Conservation (phyloP, 2,797 vertebrate genomes). For the Ibycter americanus region DNA sequence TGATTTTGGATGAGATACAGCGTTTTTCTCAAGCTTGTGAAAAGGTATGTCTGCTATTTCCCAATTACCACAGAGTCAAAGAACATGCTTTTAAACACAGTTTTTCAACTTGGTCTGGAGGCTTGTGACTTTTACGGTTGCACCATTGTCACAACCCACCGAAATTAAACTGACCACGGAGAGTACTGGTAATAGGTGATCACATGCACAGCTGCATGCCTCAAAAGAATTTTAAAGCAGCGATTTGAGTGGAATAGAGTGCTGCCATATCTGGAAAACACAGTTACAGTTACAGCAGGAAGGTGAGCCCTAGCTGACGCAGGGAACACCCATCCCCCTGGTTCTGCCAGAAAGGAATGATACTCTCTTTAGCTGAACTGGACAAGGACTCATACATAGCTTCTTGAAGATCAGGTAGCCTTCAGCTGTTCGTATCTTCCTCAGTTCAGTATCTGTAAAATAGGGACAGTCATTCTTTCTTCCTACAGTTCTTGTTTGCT, state of each 20-base stretch:
- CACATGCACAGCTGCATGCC: background rate
- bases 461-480: background rate
- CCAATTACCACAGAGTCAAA: background rate
- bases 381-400: background rate
- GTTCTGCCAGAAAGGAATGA: background rate
- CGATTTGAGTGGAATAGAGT: background rate
- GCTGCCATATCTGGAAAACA: background rate
- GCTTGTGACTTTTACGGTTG: background rate
- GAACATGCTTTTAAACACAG: accelerated
- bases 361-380: background rate
- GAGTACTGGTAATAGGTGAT: background rate
- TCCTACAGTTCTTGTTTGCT: background rate
- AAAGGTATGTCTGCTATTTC: background rate
- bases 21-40: background rate
- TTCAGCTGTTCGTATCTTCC: background rate
- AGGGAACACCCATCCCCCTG: background rate
- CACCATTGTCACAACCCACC: background rate
- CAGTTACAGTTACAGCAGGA: background rate
- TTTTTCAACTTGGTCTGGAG: background rate
- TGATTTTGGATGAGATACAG: background rate
- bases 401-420: background rate
- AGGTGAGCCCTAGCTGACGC: background rate
- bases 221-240: constrained; percentile 3
- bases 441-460: background rate
- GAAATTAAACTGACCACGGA: background rate